Base-by-base conservation (phyloP, 2,113 vertebrate species). In the Asarcornis scutulata region DNA sequence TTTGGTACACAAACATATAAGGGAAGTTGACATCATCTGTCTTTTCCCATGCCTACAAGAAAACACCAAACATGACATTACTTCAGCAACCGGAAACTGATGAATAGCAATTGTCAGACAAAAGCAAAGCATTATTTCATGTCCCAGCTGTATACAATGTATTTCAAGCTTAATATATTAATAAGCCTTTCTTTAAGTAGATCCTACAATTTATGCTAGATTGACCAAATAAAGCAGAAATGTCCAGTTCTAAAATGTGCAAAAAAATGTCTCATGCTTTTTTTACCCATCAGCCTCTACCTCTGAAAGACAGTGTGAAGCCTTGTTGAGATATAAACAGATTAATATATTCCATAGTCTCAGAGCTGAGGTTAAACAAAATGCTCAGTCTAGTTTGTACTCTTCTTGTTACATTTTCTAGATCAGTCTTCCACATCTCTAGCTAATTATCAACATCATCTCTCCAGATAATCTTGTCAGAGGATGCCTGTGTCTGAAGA, bases 401-500 rank as follows among this genome's bases (percentile, higher is more conserved):
- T 93, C 23, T 83, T 60, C 75, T 4, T 36, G 18, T 31, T 86
- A 44, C 27, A n/a, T 77, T 86, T 85, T 67, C 86, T 92, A 72
- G 68, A 92, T 83, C 69, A 52, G 64, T 42, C 59, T 95, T 92
- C 69, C 63, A 89, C 25, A 91, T 88, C 66, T 36, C 74, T 83
- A 80, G 60, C 56, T 96, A 92, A 91, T 96, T 95, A 83, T 81
- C 95, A 91, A 72, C 62, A 89, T 93, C 23, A 86, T 89, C 72
- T 96, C 59, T 59, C 60, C 40, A 82, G 64, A 91, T 92, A 97
- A 95, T 94, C 80, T 91, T 97, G 75, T 93, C 86, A 92, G 23
- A 90, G 64, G 48, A 93, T 95, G 86, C 80, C 62, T 48, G 58
- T 53, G 71, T 75, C 83, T 95, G 56, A 60, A 86, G 73, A 95